A percentile compares a stretch with the other conserved stretches of the same genome.
Conservation (phyloP, 2,888 invertebrate genomes). For the Cheilosia vernalis region DNA sequence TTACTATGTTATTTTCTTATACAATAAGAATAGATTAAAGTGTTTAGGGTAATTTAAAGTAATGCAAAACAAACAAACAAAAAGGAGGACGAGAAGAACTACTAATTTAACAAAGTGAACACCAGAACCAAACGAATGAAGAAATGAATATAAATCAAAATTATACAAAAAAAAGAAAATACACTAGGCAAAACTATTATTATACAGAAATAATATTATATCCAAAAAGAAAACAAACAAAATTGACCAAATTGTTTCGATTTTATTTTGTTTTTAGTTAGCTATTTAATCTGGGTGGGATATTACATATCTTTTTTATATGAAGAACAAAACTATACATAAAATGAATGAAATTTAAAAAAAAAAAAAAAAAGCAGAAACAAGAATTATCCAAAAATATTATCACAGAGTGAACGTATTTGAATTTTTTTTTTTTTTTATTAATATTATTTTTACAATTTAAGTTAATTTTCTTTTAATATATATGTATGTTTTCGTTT, state of each 20-base stretch:
- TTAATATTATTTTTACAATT: constrained; percentile 47
- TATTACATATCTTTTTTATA: constrained; percentile 74
- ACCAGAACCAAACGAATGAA: constrained; percentile 66
- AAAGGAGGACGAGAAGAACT: constrained; percentile 38
- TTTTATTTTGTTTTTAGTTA: constrained; percentile 58
- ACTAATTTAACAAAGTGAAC: constrained; percentile 56
- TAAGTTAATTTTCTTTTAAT: constrained; percentile 61
- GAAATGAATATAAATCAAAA: constrained; percentile 60
- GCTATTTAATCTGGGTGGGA: constrained; percentile 54
- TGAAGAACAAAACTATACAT: constrained; percentile 51
- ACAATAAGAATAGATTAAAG: constrained; percentile 67
- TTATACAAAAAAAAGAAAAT: constrained; percentile 44
- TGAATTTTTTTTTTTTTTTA: constrained; percentile 52
- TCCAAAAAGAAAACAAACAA: constrained; percentile 24
- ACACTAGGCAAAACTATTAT: constrained; percentile 51
- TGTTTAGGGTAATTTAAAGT: constrained; percentile 61
- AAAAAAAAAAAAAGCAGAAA: constrained; percentile 25
- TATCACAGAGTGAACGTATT: constrained; percentile 69
- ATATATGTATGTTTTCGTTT: constrained; percentile 69
- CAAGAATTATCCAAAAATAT: constrained; percentile 68
- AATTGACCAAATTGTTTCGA: constrained; percentile 62
- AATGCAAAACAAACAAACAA: constrained; percentile 65
- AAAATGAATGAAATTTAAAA: constrained; percentile 48
- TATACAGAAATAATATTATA: constrained; percentile 42
- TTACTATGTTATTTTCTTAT: constrained; percentile 75